Evolutionary conservation across 2,888 invertebrate genomes (phyloP), one percentile per base, ranked within the genome.

Genomic region (Gymnosoma rotundatum): DNA sequence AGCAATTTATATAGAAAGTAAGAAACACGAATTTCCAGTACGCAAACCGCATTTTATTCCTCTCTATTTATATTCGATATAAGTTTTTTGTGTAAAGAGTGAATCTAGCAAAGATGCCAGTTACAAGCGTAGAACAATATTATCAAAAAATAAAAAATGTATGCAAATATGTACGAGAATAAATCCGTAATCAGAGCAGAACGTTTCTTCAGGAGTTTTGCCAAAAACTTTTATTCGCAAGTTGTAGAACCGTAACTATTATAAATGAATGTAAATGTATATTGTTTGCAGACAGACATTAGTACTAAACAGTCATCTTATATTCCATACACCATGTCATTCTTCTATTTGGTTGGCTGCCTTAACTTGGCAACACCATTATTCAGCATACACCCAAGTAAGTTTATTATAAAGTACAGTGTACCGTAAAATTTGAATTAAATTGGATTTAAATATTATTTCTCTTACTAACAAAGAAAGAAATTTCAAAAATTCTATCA

Each of bases 141-240:
- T 20, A 58, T 20, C 18, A 16, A 25, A 48, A 54, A n/a, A n/a
- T n/a, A n/a, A n/a, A n/a, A 75, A 67, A 56, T 50, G 4, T 67
- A 80, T 80, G 83, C 67, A 80, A 83, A 83, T 76, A 48, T 21
- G 32, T 25, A 20, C 38, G 25, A 45, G 10, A 25, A 63, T 54
- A 70, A 79, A 54, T 75, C 74, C 20, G 61, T 73, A 83, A 83
- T 80, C 79, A 80, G 83, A 80, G 83, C 83, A 80, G 79, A 80
- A 80, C 79, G 76, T 56, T 79, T 60, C 45, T 54, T 14, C 48
- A 56, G 48, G 56, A 76, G 60, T 80, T 75, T 76, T 60, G 67
- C 60, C 66, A 80, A 74, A 79, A 80, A 76, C 72, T 83, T 80
- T 83, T 61, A 18, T 54, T 61, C 36, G 54, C 67, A 72, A 75